These are phyloP conservation scores for Pipistrellus pygmaeus DNA, from an alignment of 2,797 vertebrate genomes.

Conservation along the genomic window DNA sequence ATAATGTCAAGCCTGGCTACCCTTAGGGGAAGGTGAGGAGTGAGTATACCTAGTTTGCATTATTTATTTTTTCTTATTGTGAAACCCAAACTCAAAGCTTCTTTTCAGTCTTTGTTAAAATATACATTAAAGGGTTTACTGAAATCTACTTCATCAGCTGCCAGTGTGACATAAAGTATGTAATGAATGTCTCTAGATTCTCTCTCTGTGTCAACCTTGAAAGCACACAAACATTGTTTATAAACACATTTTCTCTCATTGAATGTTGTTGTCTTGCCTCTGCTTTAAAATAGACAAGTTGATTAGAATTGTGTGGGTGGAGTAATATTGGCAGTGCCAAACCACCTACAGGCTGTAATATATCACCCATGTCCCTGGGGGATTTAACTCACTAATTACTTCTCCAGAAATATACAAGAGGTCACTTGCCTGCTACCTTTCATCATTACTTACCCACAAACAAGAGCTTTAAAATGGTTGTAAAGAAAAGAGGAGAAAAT, in stretches of 20 bases:
- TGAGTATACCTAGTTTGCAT: conserved; percentile 78
- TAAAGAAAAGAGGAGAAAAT: conserved; percentile 65
- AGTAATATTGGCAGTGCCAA: conserved; percentile 81
- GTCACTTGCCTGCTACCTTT: conserved; percentile 84
- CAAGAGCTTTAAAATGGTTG: conserved; percentile 79
- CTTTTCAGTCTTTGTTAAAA: conserved; percentile 84
- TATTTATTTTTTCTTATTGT: conserved; percentile 82
- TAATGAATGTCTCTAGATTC: conserved; percentile 74
- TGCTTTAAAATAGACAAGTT: conserved; percentile 81
- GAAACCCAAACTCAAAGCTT: conserved; percentile 79
- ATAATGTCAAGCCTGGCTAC: conserved; percentile 79
- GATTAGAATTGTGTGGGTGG: conserved; percentile 80
- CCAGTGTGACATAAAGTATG: conserved; percentile 75
- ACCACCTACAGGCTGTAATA: conserved; percentile 82
- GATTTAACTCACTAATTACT: conserved; percentile 84
- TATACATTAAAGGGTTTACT: conserved; percentile 79
- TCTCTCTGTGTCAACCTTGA: conserved; percentile 63
- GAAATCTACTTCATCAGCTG: conserved; percentile 80
- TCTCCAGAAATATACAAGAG: conserved; percentile 83
- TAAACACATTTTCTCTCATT: conserved; percentile 78
- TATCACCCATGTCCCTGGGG: conserved; percentile 82
- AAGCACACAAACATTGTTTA: conserved; percentile 76
- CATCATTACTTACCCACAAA: conserved; percentile 80
- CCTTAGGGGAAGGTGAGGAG: conserved; percentile 81
- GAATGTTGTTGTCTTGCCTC: conserved; percentile 71